Percentiles rank a stretch among this genome's conserved stretches.
These are phyloP conservation scores for Tetrao urogallus DNA, from an alignment of 2,113 vertebrate genomes.

Conservation along the genomic window DNA sequence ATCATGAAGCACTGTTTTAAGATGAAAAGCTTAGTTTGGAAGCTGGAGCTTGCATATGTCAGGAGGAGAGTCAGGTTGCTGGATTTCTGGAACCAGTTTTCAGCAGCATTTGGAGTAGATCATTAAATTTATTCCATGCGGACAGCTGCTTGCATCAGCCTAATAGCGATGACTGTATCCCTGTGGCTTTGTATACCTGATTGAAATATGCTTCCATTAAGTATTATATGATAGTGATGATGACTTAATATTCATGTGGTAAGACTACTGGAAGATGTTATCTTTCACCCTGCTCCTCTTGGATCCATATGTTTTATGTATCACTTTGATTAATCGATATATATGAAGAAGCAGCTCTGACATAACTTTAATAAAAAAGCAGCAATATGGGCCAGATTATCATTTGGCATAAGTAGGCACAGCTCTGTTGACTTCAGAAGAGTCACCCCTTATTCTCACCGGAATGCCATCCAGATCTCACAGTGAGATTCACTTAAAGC, in stretches of 20 bases:
- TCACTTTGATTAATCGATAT: neutral
- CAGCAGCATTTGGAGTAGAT: conserved; percentile 64
- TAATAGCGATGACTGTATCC: conserved; percentile 58
- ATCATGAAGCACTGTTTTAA: conserved; percentile 29
- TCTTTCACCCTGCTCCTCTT: neutral
- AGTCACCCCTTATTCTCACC: neutral
- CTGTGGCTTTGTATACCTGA: conserved; percentile 39
- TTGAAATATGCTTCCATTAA: conserved; percentile 36
- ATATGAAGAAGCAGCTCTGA: neutral
- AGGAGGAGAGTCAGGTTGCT: conserved; percentile 18
- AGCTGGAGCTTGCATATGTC: neutral
- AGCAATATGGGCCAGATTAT: neutral
- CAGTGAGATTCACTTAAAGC: neutral
- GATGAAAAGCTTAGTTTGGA: conserved; percentile 24
- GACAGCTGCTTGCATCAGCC: conserved; percentile 65
- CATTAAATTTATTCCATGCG: conserved; percentile 60
- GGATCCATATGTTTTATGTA: conserved; percentile 5
- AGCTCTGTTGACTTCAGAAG: neutral
- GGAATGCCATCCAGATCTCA: neutral
- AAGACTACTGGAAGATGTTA: conserved; percentile 4
- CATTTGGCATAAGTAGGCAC: neutral
- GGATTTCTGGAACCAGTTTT: conserved; percentile 54
- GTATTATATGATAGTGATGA: neutral
- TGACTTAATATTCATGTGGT: neutral
- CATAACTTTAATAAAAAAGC: neutral